Base-by-base conservation (phyloP, 2,888 invertebrate species). In the Tupiocoris notatus region DNA sequence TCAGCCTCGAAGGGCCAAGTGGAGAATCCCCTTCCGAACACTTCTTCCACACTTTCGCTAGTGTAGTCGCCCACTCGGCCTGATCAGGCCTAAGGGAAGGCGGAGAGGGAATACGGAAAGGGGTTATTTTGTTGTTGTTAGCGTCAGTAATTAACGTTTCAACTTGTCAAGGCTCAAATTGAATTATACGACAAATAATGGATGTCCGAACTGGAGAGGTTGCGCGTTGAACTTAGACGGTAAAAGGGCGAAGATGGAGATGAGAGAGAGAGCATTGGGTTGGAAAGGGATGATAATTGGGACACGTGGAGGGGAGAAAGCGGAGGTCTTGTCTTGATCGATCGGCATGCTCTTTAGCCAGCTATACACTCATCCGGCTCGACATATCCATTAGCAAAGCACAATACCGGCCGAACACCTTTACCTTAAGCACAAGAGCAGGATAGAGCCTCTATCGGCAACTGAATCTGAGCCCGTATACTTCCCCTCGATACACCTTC, bases 121-220 rank as follows among this genome's bases (percentile, higher is more conserved):
- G 74, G 64, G 75, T 67, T 75, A 75, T 75, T 75, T 75, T 75
- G 75, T 75, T 75, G 75, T 75, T 75, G 75, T 75, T 75, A 65
- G 63, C 66, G 39, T 66, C 75, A 66, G 75, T 75, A 75, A 75
- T 75, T 75, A 75, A 75, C 75, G 75, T 75, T 75, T 75, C 75
- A 75, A 75, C 75, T 75, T 75, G 75, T 75, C 75, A 75, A 61
- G 39, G 75, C 64, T 75, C 75, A 75, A 75, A 75, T 75, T 75
- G 75, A 75, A 75, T 75, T 75, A 75, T 75, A 67, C 75, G 75
- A 56, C 67, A 75, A 75, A 75, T 75, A 75, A 75, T 67, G 85
- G 86, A 80, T 79, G 79, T 78, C 81, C 67, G 71, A 76, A 70
- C 25, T 56, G 57, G 64, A 58, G 76, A 67, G 71, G 66, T 68